phyloP scores from a whole-genome alignment of 2,113 vertebrate genomes.

The Podilymbus podiceps region DNA sequence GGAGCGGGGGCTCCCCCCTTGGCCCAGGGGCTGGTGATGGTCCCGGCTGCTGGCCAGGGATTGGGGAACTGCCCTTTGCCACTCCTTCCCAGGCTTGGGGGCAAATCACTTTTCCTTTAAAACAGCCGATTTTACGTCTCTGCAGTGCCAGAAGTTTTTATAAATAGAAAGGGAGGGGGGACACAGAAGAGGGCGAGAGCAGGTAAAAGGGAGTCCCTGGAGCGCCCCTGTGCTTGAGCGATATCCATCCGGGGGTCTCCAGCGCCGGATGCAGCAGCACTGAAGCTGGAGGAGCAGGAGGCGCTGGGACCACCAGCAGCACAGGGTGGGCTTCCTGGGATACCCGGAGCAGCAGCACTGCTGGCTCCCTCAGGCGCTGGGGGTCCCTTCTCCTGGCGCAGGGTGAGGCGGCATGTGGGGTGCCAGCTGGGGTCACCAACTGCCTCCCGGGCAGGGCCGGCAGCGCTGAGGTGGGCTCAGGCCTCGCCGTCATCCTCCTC shows the following conservation, averaged over 20 bases:
- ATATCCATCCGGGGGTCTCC: no score
- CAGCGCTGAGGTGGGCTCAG: no score
- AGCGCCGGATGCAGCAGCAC: no score
- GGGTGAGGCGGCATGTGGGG: background rate
- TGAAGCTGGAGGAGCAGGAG: background rate
- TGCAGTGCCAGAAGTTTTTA: background rate
- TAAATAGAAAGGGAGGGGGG: background rate
- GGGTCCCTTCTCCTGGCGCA: background rate
- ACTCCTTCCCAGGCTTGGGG: no score
- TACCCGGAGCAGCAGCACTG: no score
- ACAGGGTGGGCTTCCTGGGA: no score
- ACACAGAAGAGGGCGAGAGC: background rate
- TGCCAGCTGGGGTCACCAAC: background rate
- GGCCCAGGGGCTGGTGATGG: background rate
- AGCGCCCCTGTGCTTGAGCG: no score
- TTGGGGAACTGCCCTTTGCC: no score
- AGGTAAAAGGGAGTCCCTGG: background rate
- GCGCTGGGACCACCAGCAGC: background rate
- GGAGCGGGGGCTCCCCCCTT: no score
- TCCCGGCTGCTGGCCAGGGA: background rate
- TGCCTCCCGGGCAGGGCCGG: no score
- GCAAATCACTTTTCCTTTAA: background rate
- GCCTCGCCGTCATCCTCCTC: conserved; percentile 39
- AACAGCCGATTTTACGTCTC: background rate
- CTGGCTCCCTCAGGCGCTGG: no score